phyloP scores from a whole-genome alignment of 2,888 invertebrate genomes.

The Sceliomorpha sp. region DNA sequence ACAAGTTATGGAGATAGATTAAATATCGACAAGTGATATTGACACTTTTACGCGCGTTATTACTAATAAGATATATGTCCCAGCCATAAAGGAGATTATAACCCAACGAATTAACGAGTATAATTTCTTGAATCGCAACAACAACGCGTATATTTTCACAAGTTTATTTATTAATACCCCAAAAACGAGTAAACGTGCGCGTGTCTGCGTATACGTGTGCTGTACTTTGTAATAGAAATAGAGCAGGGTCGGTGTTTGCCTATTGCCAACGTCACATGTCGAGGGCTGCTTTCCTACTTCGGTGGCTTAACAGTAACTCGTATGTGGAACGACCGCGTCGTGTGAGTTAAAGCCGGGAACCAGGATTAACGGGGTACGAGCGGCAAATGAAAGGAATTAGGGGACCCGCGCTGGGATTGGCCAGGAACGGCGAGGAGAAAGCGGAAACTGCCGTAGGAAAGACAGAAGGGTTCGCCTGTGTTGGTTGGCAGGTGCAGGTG shows the following conservation, averaged over 20 bases:
- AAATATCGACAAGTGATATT: no score
- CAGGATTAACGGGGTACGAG: constrained; percentile 64
- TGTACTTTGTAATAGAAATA: no score
- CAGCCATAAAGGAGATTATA: no score
- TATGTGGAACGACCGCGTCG: constrained; percentile 44
- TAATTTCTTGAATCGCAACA: no score
- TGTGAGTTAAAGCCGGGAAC: constrained; percentile 56
- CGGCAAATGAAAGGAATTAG: constrained; percentile 64
- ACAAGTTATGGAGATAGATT: no score
- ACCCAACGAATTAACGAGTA: no score
- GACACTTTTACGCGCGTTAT: no score
- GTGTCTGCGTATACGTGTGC: no score
- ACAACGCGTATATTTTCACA: no score
- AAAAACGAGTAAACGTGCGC: no score
- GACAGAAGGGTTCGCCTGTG: constrained; percentile 21
- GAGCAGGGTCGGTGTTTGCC: constrained; percentile 8
- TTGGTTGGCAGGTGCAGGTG: constrained; percentile 46
- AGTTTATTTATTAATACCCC: no score
- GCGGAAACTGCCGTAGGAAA: constrained; percentile 33
- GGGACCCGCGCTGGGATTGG: constrained; percentile 49
- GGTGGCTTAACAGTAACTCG: constrained; percentile 40
- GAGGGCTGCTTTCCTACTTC: constrained; percentile 37
- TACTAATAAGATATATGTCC: no score
- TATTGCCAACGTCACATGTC: constrained; percentile 23
- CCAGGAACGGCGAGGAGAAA: constrained; percentile 37